Base-by-base conservation (phyloP, 2,113 vertebrate species). In the Pampusana beccarii region DNA sequence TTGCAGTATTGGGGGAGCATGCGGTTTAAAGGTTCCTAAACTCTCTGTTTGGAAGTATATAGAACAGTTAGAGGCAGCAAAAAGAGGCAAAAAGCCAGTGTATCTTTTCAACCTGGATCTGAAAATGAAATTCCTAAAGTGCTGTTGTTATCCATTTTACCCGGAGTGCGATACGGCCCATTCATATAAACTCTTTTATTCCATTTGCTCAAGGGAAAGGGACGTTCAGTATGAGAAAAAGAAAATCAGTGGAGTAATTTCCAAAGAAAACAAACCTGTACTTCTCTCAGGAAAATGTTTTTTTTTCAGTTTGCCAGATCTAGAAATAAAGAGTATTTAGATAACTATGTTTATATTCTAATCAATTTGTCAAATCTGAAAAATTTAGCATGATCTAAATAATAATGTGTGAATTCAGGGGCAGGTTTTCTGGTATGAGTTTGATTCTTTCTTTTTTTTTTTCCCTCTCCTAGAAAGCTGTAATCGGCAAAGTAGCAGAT, bases 331-430 rank as follows among this genome's bases (percentile, higher is more conserved):
- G 44, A 78, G 19, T 73, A 93, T 95, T 97, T 95, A 92, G 85
- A 95, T 93, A 84, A 74, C 11, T 50, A 80, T 92, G 64, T 96
- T 95, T 94, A 80, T 86, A 90, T 64, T 86, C 80, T 97, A 95
- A 98, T 93, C 83, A 95, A 91, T 93, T 97, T 97, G 85, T 93
- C 87, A 92, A 94, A 94, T 77, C 80, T 94, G 78, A 86, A 93
- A 96, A 97, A 93, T 86, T 57, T 73, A 54, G n/a, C 64, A 85
- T 81, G 60, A 91, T 69, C 62, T 83, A 61, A 71, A 26, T 53
- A 88, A 90, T 40, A 86, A 42, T 58, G 44, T 65, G 17, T 25
- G 95, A 75, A 94, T 72, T 65, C 11, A 57, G 71, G n/a, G 44
- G 16, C 29, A n/a, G 16, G 6, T 24, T 29, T 40, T 77, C 48